Evolutionary conservation across 2,113 vertebrate species (phyloP).

Genomic region (Cranoglanis bouderius): DNA sequence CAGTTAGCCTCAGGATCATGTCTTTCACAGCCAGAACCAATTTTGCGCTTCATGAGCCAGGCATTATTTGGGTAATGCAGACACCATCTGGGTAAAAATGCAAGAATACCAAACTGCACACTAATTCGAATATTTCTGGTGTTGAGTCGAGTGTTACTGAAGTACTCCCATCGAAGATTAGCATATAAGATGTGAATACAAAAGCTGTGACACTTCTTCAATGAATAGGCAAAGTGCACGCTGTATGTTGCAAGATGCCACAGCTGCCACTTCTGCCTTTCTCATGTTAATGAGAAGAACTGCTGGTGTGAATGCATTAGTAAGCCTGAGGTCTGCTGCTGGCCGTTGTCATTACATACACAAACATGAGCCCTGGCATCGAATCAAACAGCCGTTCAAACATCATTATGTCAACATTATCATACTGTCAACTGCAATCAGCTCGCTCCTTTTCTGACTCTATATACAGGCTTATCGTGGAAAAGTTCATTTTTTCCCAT

Average conservation of each 20-base stretch:
- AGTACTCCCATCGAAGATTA: not conserved
- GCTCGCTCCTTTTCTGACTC: not conserved
- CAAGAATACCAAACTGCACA: not conserved
- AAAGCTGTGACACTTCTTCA: no score
- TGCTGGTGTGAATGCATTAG: not conserved
- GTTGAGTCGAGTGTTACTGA: not conserved
- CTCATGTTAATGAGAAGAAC: not conserved
- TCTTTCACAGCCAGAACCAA: conserved; percentile 28
- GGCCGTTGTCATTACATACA: not conserved
- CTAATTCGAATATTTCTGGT: not conserved
- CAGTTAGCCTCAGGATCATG: not conserved
- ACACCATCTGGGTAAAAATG: not conserved
- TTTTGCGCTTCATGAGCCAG: conserved; percentile 18
- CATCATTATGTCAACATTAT: not conserved
- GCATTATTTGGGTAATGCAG: conserved; percentile 32
- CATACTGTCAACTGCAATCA: not conserved
- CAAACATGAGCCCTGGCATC: not conserved
- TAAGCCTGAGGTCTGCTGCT: not conserved
- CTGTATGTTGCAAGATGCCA: not conserved
- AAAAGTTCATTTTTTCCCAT: no score
- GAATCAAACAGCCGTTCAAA: conserved; percentile 3
- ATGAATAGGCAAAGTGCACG: not conserved
- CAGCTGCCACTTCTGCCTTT: not conserved
- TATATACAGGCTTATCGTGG: no score
- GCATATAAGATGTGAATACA: not conserved